Base-by-base conservation (phyloP, 2,888 invertebrate genomes). In the Andricus quercusramuli region DNA sequence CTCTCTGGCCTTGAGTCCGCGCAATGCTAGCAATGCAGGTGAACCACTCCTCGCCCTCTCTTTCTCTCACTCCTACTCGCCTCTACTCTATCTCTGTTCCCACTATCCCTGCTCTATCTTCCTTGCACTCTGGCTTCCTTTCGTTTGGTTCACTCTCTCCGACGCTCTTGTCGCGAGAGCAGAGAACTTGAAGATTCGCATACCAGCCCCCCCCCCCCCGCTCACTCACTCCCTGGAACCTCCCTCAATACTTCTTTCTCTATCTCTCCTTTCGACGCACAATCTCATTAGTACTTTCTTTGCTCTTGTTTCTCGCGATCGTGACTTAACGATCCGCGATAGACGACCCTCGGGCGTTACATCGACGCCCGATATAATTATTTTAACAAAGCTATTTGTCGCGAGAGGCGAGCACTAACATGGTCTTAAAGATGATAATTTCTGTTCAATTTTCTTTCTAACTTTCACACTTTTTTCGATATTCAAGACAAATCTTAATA, bases 1-100 rank as follows among this genome's bases (percentile, higher is more conserved):
- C 91, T 91, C 90, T 86, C 87, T 91, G 91, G 90, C 90, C 91
- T 91, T 90, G 90, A 90, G 90, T 88, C 88, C 89, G 90, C 90
- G 92, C 92, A 92, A 92, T 92, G 92, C 91, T 90, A 90, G 91
- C 91, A 91, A 92, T 92, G 92, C 92, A 92, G 92, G 92, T 92
- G 92, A 92, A 92, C 92, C 91, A 90, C 91, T 91, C 90, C 87
- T 85, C 84, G 85, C 86, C 86, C 86, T 87, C 86, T 86, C 89
- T 84, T 87, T 86, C 87, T 81, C 85, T 44, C 15, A 44, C 44
- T 15, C 15, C 44, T 15, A 83, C 82, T 77, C 86, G 66, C 82
- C 78, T 67, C 83, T 81, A 84, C 81, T 79, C 82, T 80, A 80
- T 13, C 90, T 90, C 89, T 84, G 84, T 85, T 81, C 85, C 86